phyloP scores from a whole-genome alignment of 1,140 invertebrate species.

The Panulirus ornatus region DNA sequence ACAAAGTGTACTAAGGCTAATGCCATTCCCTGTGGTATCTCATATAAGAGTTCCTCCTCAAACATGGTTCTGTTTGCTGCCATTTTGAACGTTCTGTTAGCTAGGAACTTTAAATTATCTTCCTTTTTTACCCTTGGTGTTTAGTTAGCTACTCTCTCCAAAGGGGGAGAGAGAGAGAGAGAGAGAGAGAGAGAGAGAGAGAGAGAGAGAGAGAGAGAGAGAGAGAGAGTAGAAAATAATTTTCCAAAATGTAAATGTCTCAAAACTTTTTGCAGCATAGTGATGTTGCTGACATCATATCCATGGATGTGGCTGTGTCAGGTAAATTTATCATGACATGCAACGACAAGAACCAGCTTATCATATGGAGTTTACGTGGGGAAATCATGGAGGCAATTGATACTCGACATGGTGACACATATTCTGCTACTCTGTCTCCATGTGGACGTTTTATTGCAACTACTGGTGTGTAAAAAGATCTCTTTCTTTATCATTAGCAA shows the following conservation, averaged over 20 bases:
- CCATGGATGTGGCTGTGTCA: constrained; percentile 88
- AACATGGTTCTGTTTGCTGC: too few relatives aligned
- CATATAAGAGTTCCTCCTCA: too few relatives aligned
- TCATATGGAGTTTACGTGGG: constrained; percentile 91
- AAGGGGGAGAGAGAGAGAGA: neutral
- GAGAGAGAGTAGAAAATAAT: neutral
- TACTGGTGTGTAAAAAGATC: constrained; percentile 81
- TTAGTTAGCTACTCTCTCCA: too few relatives aligned
- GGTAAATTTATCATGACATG: constrained; percentile 92
- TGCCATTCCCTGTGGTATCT: too few relatives aligned
- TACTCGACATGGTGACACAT: constrained; percentile 86
- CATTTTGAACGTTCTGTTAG: too few relatives aligned
- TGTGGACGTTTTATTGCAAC: constrained; percentile 89
- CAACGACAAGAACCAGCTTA: constrained; percentile 86
- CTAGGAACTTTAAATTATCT: too few relatives aligned
- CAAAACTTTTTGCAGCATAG: constrained; percentile 81
- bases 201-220: constrained; percentile 7
- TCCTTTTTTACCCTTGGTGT: too few relatives aligned
- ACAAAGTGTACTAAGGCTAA: too few relatives aligned
- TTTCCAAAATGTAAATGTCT: neutral
- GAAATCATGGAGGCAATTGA: constrained; percentile 85
- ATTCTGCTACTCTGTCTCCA: constrained; percentile 88
- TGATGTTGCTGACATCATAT: constrained; percentile 80
- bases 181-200: constrained; percentile 7
- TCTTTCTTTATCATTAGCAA: neutral